Base-by-base conservation (phyloP, 1,140 invertebrate genomes). In the Drosophila ambigua region DNA sequence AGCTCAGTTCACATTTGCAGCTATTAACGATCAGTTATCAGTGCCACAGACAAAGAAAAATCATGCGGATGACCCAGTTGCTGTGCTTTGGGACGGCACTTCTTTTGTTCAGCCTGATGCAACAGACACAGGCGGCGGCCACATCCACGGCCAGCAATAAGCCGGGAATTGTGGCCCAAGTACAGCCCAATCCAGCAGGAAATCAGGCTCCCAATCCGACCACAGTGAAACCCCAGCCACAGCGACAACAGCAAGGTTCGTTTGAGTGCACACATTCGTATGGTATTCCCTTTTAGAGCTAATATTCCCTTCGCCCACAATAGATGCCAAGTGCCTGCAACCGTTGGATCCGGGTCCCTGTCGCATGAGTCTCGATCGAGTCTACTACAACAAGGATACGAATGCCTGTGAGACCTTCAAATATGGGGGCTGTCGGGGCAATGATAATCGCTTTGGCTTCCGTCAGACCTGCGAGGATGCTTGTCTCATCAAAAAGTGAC, bases 401-500 rank as follows among this genome's bases (percentile, higher is more conserved):
- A 89, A 90, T 9, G 7, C 43, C 15, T 91, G 90, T 20, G 78
- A 91, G 43, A 62, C 94, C 58, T 98, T 98, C 83, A 95, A 95
- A 50, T 98, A 96, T 83, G 95, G 96, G 2, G 96, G 96, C 11
- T 97, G 96, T 78, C 94, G 94, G 15, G 96, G 96, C 7, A 97
- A 97, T 90, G 93, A 93, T 31, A 97, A 98, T 88, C 96, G 96
- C 79, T 97, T 96, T 90, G 81, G 92, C 7, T 93, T 94, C 7
- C 92, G 95, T 74, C 91, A 94, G 48, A 95, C 95, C 24, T 97
- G 97, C 80, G 82, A 94, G 72, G 92, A 93, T 60, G 93, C 94
- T 55, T 97, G 96, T n/a, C 44, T 82, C 2, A 57, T 79, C 11
- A 80, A 48, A 52, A 79, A 74, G 52, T 73, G 41, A 78, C 4